phyloP scores from a whole-genome alignment of 2,797 vertebrate genomes.

The Anguilla pacifica region DNA sequence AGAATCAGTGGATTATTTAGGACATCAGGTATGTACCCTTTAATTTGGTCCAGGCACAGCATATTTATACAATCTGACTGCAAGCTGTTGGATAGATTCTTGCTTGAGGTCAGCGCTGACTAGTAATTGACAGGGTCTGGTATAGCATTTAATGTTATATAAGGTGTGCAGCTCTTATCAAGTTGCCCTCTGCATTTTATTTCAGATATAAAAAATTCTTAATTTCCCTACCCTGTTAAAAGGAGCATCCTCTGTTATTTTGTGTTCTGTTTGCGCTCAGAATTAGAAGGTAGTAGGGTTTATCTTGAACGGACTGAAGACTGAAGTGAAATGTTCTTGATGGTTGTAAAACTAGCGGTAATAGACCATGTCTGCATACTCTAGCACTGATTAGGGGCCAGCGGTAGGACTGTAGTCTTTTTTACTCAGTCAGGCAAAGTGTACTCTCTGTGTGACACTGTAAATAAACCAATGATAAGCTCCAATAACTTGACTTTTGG shows the following conservation, averaged over 20 bases:
- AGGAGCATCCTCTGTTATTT: neutral
- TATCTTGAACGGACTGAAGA: neutral
- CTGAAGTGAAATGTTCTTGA: constrained; percentile 29
- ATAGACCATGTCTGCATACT: constrained; percentile 17
- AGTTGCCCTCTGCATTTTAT: neutral
- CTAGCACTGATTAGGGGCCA: neutral
- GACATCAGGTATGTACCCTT: constrained; percentile 38
- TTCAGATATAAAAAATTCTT: neutral
- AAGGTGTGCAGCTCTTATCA: neutral
- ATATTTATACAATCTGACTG: neutral
- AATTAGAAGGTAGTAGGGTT: constrained; percentile 30
- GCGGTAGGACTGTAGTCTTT: constrained; percentile 15
- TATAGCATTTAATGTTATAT: constrained; percentile 16
- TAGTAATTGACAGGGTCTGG: neutral
- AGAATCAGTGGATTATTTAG: constrained; percentile 33
- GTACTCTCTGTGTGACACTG: constrained; percentile 31
- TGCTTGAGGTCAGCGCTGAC: constrained; percentile 35
- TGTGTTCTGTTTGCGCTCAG: constrained; percentile 1
- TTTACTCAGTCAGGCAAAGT: constrained; percentile 27
- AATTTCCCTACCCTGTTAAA: neutral
- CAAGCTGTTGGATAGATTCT: constrained; percentile 14
- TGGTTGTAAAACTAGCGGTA: constrained; percentile 28
- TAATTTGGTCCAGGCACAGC: constrained; percentile 13
- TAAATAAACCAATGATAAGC: constrained; percentile 38
- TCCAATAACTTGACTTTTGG: constrained; percentile 26